Evolutionary conservation across 1,140 invertebrate genomes (phyloP).

Genomic region (Euglossa dilemma): DNA sequence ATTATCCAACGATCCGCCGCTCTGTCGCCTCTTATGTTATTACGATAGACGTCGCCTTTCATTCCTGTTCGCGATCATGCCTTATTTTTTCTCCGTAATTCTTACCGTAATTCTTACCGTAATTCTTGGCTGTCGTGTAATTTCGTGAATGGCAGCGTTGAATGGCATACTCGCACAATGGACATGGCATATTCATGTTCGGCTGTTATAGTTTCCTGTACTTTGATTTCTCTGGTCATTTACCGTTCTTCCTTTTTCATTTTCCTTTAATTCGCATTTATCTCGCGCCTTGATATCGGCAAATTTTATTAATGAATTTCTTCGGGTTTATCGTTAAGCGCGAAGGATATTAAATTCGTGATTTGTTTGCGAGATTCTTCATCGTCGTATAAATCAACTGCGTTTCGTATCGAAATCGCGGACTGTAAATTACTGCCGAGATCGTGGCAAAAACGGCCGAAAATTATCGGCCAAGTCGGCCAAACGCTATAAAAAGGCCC

Average conservation of each 20-base stretch:
- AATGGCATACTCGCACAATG: background rate
- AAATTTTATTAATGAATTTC: background rate
- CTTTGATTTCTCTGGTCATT: too few species aligned
- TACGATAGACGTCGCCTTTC: background rate
- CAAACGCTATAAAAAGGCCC: background rate
- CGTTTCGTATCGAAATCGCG: background rate
- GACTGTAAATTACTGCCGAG: background rate
- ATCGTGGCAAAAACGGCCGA: background rate
- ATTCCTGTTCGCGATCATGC: background rate
- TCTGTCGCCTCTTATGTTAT: slow-evolving; percentile 13
- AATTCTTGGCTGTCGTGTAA: background rate
- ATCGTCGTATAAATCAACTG: slow-evolving; percentile 15
- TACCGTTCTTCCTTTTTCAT: too few species aligned
- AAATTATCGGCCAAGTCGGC: background rate
- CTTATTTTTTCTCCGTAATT: background rate
- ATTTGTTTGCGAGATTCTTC: background rate
- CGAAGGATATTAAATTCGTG: background rate
- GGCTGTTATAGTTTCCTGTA: too few species aligned
- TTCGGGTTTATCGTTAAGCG: too few species aligned
- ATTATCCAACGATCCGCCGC: slow-evolving; percentile 30
- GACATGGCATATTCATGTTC: too few species aligned
- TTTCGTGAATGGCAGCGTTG: background rate
- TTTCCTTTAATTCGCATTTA: too few species aligned
- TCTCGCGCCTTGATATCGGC: too few species aligned
- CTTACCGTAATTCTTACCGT: too few species aligned